Percentiles rank a stretch among this genome's conserved stretches.
Conservation (phyloP, 2,797 vertebrate species). For the Sebastes kiyomatsui region DNA sequence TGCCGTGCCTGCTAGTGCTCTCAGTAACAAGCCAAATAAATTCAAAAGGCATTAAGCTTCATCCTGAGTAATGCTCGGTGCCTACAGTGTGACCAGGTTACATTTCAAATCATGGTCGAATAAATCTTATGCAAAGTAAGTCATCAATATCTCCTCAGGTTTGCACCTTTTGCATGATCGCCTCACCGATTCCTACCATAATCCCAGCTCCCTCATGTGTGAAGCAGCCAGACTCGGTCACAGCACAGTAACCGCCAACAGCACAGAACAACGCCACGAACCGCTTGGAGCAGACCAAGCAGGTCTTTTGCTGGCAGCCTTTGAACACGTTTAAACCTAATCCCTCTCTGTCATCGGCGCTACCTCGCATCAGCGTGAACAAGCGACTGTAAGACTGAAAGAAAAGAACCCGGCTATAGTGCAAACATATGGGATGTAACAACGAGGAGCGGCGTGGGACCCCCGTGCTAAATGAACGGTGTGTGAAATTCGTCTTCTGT, state of each 20-base stretch:
- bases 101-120: constrained; percentile 13
- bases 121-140: constrained; percentile 44
- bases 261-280: constrained; percentile 61
- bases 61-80: constrained; percentile 10
- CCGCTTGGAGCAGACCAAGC: constrained; percentile 64
- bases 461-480: constrained; percentile 60
- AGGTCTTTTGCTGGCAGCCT: constrained; percentile 52
- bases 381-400: constrained; percentile 6
- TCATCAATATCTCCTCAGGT: constrained; percentile 34
- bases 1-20: constrained; percentile 2
- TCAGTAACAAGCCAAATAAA: constrained; percentile 62
- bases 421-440: constrained; percentile 56
- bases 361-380: constrained; percentile 20
- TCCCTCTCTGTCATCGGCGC: constrained; percentile 53
- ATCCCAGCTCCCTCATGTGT: constrained; percentile 50
- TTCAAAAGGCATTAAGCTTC: constrained; percentile 22
- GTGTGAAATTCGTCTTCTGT: constrained; percentile 65
- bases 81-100: background rate
- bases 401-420: background rate
- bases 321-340: constrained; percentile 61
- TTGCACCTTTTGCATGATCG: constrained; percentile 55
- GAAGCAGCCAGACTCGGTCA: constrained; percentile 63
- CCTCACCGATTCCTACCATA: constrained; percentile 34
- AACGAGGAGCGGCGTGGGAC: constrained; percentile 30
- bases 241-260: constrained; percentile 62